These are phyloP conservation scores for Himantopus leucocephalus DNA, from an alignment of 2,113 vertebrate genomes.

Conservation along the genomic window DNA sequence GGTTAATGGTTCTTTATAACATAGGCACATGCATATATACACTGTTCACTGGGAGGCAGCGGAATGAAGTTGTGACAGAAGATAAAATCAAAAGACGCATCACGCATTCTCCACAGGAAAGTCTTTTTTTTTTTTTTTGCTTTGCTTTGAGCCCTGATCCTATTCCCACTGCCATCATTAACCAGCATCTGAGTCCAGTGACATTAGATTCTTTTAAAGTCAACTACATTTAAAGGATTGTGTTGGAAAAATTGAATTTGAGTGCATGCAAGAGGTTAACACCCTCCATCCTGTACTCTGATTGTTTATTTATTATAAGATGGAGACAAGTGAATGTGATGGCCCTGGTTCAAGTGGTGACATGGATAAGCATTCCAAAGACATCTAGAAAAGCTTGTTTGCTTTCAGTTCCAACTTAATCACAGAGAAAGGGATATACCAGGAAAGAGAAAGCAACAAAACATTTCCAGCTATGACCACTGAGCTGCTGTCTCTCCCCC, in stretches of 20 bases:
- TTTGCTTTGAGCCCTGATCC: neutral
- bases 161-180: neutral
- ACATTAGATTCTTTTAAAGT: neutral
- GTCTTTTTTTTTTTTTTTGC: rapidly evolving
- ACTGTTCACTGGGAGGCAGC: neutral
- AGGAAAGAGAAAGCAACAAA: neutral
- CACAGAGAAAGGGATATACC: neutral
- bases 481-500: neutral
- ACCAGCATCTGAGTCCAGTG: neutral
- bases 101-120: neutral
- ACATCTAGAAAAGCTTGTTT: neutral
- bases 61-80: neutral
- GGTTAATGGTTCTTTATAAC: neutral
- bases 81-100: neutral
- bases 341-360: neutral
- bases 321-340: neutral
- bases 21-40: neutral
- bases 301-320: neutral
- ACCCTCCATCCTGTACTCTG: neutral
- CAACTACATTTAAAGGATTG: neutral
- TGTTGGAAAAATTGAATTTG: neutral
- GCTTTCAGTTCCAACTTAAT: neutral
- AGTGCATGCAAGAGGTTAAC: neutral
- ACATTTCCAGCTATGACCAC: neutral
- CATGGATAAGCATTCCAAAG: neutral